These are phyloP conservation scores for Jordanella pulchra DNA, from an alignment of 2,797 vertebrate genomes.

Conservation along the genomic window DNA sequence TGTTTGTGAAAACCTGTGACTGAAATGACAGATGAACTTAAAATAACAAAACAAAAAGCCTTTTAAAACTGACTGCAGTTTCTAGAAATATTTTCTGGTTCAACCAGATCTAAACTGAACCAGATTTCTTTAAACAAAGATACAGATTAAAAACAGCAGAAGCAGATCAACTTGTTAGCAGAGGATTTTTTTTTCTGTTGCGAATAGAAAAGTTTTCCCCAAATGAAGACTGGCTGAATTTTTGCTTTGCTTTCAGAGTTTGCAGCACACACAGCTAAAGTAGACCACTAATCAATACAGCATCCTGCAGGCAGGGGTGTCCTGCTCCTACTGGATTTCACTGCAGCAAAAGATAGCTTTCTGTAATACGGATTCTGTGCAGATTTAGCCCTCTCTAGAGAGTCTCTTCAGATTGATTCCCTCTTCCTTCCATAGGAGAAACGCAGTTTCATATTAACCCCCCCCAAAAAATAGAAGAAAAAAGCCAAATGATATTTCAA, in stretches of 20 bases:
- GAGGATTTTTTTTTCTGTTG: slow-evolving; percentile 4
- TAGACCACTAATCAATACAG: slow-evolving; percentile 73
- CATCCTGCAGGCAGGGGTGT: slow-evolving; percentile 62
- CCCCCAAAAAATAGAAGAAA: background rate
- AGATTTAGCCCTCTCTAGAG: slow-evolving; percentile 13
- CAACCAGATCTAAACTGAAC: background rate
- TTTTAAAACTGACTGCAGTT: background rate
- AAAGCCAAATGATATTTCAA: background rate
- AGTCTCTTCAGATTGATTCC: slow-evolving; percentile 14
- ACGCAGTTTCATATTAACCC: slow-evolving; percentile 15
- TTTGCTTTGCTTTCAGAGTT: slow-evolving; percentile 58
- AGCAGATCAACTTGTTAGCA: background rate
- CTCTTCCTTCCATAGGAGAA: background rate
- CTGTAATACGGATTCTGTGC: slow-evolving; percentile 35
- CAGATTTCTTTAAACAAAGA: background rate
- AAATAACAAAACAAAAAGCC: background rate
- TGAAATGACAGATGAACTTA: slow-evolving; percentile 19
- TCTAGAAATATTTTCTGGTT: background rate
- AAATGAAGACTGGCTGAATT: slow-evolving; percentile 13
- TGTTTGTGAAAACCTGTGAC: slow-evolving; percentile 22
- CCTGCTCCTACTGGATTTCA: slow-evolving; percentile 66
- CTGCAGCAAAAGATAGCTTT: slow-evolving; percentile 71
- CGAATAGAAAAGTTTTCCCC: slow-evolving; percentile 29
- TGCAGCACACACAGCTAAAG: slow-evolving; percentile 72
- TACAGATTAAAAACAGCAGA: background rate